These are phyloP conservation scores for Xenopus borealis DNA, from an alignment of 2,113 vertebrate genomes.

Conservation along the genomic window DNA sequence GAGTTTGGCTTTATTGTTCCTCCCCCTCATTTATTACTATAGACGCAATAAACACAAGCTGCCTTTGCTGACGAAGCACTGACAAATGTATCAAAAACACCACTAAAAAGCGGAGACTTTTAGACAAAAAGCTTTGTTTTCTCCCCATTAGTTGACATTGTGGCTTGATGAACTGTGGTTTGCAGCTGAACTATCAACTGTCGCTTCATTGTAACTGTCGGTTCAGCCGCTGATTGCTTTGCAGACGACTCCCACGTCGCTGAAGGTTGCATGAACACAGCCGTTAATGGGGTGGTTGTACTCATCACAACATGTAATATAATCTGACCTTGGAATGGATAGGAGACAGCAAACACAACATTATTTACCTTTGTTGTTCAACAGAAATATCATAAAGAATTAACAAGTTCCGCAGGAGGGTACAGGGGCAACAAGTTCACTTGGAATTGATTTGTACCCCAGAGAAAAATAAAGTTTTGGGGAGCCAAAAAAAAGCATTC, in stretches of 20 bases:
- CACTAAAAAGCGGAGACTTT: conserved; percentile 8
- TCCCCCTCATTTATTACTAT: conserved; percentile 33
- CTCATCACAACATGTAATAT: no score
- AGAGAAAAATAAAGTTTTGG: no score
- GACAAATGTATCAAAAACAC: conserved; percentile 32
- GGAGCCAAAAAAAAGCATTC: no score
- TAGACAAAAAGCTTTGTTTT: not conserved
- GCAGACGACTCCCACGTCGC: not conserved
- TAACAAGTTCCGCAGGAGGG: no score
- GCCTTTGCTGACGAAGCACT: conserved; percentile 33
- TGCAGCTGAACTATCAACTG: not conserved
- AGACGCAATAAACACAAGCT: conserved; percentile 28
- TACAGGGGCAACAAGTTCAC: no score
- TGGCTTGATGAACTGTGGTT: no score
- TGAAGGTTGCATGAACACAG: conserved; percentile 8
- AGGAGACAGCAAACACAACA: no score
- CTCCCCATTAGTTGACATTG: no score
- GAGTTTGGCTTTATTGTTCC: conserved; percentile 41
- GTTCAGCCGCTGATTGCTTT: not conserved
- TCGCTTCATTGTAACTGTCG: not conserved
- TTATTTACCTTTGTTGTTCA: no score
- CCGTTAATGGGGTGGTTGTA: not conserved
- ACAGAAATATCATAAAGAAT: no score
- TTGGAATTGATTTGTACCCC: no score
- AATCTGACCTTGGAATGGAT: no score